Conservation (phyloP, 2,888 invertebrate species). For the Drosophila hamatofila region DNA sequence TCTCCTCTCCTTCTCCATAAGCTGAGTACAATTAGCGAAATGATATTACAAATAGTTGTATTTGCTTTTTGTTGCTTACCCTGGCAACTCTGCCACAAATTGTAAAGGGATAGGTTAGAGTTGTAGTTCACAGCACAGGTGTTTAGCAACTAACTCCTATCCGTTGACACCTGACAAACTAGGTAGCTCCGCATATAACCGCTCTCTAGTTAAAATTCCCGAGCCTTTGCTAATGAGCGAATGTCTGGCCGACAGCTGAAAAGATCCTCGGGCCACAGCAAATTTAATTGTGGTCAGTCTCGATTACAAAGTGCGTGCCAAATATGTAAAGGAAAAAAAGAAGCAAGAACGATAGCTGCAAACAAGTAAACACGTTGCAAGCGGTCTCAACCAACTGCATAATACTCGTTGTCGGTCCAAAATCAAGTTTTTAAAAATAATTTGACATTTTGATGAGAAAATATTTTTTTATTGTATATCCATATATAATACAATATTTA, state of each 20-base stretch:
- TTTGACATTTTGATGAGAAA: no score
- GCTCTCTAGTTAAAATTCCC: slow-evolving; percentile 14
- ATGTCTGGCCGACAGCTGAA: slow-evolving; percentile 57
- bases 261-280: slow-evolving; percentile 16
- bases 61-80: not conserved
- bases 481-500: no score
- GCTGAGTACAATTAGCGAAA: slow-evolving; percentile 62
- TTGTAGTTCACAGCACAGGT: slow-evolving; percentile 30
- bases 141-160: slow-evolving; percentile 48
- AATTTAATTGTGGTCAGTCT: slow-evolving; percentile 72
- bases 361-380: not conserved
- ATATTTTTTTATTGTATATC: no score
- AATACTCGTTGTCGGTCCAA: not conserved
- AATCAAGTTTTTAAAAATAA: no score
- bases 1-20: not conserved
- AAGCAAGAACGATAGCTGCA: not conserved
- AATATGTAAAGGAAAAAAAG: slow-evolving; percentile 4
- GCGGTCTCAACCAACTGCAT: not conserved
- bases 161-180: slow-evolving; percentile 47
- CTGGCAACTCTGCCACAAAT: slow-evolving; percentile 17
- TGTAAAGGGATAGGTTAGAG: not conserved
- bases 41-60: slow-evolving; percentile 40
- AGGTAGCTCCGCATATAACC: slow-evolving; percentile 2
- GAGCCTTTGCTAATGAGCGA: slow-evolving; percentile 58
- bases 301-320: slow-evolving; percentile 65